phyloP scores from a whole-genome alignment of 2,888 invertebrate genomes.

The Mantis religiosa region DNA sequence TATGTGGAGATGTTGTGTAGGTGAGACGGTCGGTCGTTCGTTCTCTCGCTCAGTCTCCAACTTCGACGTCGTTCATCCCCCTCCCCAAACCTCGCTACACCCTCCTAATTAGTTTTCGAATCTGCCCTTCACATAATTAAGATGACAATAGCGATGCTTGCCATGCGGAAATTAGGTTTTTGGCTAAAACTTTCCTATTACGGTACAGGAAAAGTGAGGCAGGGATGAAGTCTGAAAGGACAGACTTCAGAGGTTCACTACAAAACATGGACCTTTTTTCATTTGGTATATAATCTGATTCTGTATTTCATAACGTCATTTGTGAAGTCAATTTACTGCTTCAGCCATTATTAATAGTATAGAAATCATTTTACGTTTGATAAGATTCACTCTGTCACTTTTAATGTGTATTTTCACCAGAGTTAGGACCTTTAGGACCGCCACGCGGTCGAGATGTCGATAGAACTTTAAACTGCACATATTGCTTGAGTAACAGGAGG shows the following conservation, averaged over 20 bases:
- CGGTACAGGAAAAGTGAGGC: background rate
- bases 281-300: no score
- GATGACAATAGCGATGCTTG: background rate
- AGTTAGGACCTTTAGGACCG: no score
- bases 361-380: no score
- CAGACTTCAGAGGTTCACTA: background rate
- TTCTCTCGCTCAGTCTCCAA: background rate
- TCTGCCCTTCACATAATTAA: constrained; percentile 1
- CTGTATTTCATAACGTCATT: no score
- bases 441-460: no score
- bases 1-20: background rate
- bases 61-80: background rate
- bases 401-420: no score
- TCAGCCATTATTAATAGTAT: no score
- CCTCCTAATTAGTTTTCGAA: constrained; percentile 5
- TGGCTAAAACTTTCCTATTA: constrained; percentile 8
- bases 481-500: no score
- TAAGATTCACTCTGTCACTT: no score
- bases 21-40: background rate
- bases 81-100: background rate
- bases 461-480: no score
- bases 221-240: background rate
- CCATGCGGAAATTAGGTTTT: constrained; percentile 7
- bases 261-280: background rate
- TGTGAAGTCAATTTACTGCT: no score